Conservation (phyloP, 1,140 invertebrate genomes). For the Drosophila insularis region DNA sequence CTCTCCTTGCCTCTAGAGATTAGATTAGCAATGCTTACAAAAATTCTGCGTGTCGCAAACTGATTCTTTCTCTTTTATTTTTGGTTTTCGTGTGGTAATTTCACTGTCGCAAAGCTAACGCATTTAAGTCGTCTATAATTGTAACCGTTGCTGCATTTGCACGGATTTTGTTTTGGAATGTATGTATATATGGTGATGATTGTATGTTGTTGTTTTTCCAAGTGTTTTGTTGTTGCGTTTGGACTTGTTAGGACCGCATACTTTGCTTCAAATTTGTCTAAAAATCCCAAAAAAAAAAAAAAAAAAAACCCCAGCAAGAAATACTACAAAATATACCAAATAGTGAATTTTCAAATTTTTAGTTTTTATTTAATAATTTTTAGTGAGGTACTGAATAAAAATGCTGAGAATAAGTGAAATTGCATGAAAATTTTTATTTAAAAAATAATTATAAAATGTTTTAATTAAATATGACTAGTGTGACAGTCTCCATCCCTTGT, state of each 20-base stretch:
- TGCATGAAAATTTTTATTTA: too few species aligned
- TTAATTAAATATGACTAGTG: too few species aligned
- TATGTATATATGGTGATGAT: slow-evolving; percentile 33
- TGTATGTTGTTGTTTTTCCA: slow-evolving; percentile 18
- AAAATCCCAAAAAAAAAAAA: slow-evolving; percentile 4
- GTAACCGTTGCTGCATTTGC: slow-evolving; percentile 27
- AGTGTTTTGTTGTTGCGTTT: slow-evolving; percentile 32
- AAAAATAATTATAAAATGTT: too few species aligned
- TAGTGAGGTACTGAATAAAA: too few species aligned
- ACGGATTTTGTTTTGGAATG: slow-evolving; percentile 47
- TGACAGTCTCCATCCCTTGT: not conserved
- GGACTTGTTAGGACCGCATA: not conserved
- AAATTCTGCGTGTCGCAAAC: slow-evolving; percentile 11
- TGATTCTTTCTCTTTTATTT: slow-evolving; percentile 3
- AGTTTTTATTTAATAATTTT: too few species aligned
- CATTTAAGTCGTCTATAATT: slow-evolving; percentile 4
- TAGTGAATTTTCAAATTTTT: too few species aligned
- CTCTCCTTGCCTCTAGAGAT: slow-evolving; percentile 26
- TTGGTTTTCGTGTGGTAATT: not conserved
- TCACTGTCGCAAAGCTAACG: slow-evolving; percentile 1
- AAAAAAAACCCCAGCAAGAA: not conserved
- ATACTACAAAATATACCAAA: not conserved
- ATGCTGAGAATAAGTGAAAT: too few species aligned
- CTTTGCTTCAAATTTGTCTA: not conserved
- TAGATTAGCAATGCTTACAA: slow-evolving; percentile 42